These are phyloP conservation scores for Tetramorium parvispinum DNA, from an alignment of 1,140 invertebrate genomes.

Conservation along the genomic window DNA sequence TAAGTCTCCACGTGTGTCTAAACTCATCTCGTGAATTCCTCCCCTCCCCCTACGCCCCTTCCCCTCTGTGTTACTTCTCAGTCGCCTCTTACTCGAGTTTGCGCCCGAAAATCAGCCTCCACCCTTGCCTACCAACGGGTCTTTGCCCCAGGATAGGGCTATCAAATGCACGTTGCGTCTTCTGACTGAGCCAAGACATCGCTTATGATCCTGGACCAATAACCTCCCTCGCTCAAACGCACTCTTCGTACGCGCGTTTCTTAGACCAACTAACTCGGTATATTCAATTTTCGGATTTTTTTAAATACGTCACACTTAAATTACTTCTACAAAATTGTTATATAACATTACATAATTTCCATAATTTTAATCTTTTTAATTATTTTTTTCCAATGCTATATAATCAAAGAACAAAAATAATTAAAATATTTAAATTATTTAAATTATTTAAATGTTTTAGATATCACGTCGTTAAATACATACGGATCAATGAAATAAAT, in stretches of 20 bases:
- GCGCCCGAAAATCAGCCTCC: constrained; percentile 73
- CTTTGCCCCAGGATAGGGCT: constrained; percentile 82
- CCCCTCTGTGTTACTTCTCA: constrained; percentile 15
- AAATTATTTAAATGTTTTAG: background rate
- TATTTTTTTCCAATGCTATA: background rate
- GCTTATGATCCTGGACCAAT: constrained; percentile 50
- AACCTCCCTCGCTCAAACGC: background rate
- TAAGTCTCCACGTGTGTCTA: constrained; percentile 78
- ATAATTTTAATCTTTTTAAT: too few species aligned
- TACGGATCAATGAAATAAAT: background rate
- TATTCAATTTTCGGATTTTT: background rate
- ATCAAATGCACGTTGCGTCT: constrained; percentile 84
- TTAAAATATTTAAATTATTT: background rate
- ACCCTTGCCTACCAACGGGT: constrained; percentile 70
- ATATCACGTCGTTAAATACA: background rate
- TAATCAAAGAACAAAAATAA: background rate
- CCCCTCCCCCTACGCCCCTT: background rate
- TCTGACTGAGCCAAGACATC: constrained; percentile 35
- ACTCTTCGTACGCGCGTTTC: background rate
- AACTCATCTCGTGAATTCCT: constrained; percentile 69
- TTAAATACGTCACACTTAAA: background rate
- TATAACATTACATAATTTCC: background rate
- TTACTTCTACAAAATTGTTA: background rate
- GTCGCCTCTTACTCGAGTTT: constrained; percentile 73
- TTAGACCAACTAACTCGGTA: background rate